Evolutionary conservation across 2,113 vertebrate genomes (phyloP).

Genomic region (Sprattus sprattus): DNA sequence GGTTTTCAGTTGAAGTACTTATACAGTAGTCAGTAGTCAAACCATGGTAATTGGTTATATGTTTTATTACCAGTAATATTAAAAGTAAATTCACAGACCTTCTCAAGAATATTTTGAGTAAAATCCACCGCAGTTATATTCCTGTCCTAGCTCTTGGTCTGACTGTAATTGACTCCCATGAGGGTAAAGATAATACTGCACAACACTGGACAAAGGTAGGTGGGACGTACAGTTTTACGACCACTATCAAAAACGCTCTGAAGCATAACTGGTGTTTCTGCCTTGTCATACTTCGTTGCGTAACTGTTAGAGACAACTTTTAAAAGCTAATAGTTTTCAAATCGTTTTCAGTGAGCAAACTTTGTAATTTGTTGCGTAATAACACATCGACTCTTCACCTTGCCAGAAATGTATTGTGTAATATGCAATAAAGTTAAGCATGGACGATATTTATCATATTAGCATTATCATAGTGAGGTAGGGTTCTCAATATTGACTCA

Average conservation of each 20-base stretch:
- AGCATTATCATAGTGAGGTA: background rate
- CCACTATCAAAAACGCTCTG: constrained; percentile 11
- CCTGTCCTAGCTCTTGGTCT: background rate
- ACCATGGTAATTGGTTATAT: no score
- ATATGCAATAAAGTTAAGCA: background rate
- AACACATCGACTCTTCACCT: no score
- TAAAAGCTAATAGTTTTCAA: background rate
- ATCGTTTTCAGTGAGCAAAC: background rate
- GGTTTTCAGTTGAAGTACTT: no score
- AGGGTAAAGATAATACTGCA: background rate
- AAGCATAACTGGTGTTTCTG: background rate
- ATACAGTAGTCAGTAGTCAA: background rate
- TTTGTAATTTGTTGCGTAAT: background rate
- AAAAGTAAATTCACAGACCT: background rate
- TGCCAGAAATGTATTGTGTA: background rate
- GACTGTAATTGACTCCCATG: background rate
- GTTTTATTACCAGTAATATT: no score
- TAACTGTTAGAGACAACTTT: background rate
- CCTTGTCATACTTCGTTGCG: background rate
- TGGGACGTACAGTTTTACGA: constrained; percentile 14
- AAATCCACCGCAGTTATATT: background rate
- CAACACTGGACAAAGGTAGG: constrained; percentile 24
- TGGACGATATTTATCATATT: background rate
- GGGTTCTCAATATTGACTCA: background rate
- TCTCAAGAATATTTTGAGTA: background rate